Conservation (phyloP, 1,140 invertebrate species). For the Leptinotarsa undecemlineata region DNA sequence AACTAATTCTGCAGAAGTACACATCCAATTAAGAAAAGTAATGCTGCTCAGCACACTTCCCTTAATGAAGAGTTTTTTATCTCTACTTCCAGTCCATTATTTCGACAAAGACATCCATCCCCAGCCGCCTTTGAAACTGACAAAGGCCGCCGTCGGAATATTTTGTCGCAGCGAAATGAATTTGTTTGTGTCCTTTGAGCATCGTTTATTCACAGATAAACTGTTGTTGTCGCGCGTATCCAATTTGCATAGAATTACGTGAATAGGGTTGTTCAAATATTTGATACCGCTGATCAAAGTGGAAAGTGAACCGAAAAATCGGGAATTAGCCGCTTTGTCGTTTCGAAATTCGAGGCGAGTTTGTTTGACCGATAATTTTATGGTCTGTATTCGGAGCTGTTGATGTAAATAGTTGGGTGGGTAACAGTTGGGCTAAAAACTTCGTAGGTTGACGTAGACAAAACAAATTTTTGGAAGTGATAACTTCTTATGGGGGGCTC, state of each 20-base stretch:
- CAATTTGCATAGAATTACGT: background rate
- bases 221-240: background rate
- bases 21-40: too few relatives aligned
- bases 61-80: background rate
- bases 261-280: background rate
- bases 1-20: too few relatives aligned
- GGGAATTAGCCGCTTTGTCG: background rate
- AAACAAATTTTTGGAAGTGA: too few relatives aligned
- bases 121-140: background rate
- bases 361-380: background rate
- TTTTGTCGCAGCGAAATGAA: background rate
- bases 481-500: too few relatives aligned
- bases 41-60: background rate
- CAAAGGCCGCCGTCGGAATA: background rate
- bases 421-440: too few relatives aligned
- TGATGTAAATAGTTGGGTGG: too few relatives aligned
- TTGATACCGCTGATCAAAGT: background rate
- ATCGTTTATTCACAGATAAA: background rate
- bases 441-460: too few relatives aligned
- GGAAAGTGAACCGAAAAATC: background rate
- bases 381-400: too few relatives aligned
- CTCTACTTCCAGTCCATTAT: slow-evolving; percentile 2
- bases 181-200: background rate
- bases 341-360: background rate
- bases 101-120: slow-evolving; percentile 5